These are phyloP conservation scores for Eriocheir sinensis DNA, from an alignment of 1,140 invertebrate species.

Conservation along the genomic window DNA sequence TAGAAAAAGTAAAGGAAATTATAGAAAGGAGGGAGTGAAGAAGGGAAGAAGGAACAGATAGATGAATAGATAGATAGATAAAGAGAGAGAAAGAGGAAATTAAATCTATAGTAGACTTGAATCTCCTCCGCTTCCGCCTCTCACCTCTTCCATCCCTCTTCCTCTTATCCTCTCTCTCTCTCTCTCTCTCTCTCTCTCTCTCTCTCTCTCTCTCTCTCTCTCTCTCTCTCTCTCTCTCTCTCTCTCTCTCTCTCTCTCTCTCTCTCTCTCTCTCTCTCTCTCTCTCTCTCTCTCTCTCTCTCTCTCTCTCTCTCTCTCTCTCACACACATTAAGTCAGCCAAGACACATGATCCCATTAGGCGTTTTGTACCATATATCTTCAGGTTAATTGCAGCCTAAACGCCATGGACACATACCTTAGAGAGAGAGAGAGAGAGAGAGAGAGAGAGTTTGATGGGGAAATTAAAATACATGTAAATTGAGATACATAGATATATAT, in stretches of 20 bases:
- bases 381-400: background rate
- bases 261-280: background rate
- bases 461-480: too few species aligned
- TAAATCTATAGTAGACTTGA: too few species aligned
- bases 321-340: background rate
- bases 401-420: background rate
- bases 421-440: background rate
- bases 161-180: too few species aligned
- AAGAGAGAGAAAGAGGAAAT: too few species aligned
- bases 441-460: background rate
- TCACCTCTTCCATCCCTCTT: too few species aligned
- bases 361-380: background rate
- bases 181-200: too few species aligned
- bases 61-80: too few species aligned
- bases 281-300: conserved; percentile 22
- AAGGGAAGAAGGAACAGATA: too few species aligned
- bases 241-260: conserved; percentile 22
- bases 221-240: conserved; percentile 7
- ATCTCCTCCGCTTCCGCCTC: too few species aligned
- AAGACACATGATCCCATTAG: background rate
- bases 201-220: background rate
- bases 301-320: background rate
- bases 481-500: too few species aligned
- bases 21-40: too few species aligned
- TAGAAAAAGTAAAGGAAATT: too few species aligned